Conservation (phyloP, 2,797 vertebrate genomes). For the Loris lydekkerianus region DNA sequence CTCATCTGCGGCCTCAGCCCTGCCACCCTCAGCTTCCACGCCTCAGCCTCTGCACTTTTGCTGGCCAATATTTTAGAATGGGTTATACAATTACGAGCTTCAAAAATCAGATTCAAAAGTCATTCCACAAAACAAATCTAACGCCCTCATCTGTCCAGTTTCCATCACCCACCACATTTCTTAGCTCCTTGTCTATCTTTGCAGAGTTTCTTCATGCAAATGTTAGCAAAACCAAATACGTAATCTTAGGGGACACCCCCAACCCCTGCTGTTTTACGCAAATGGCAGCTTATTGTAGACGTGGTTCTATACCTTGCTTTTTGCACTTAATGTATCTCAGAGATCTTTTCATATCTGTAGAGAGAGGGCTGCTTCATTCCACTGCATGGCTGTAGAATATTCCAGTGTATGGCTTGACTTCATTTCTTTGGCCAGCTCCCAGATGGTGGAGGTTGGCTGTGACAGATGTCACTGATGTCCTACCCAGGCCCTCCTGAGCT, state of each 20-base stretch:
- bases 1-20: neutral
- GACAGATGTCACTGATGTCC: neutral
- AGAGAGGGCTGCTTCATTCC: neutral
- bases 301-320: neutral
- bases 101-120: neutral
- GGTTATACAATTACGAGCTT: neutral
- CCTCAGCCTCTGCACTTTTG: neutral
- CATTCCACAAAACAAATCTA: neutral
- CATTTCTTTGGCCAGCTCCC: neutral
- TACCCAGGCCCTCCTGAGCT: neutral
- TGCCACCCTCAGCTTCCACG: neutral
- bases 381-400: neutral
- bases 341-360: neutral
- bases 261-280: neutral
- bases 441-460: neutral
- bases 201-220: neutral
- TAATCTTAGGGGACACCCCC: neutral
- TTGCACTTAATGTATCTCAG: neutral
- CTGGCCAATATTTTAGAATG: neutral
- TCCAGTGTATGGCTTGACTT: neutral
- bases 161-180: neutral
- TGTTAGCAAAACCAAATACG: neutral
- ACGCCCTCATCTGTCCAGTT: neutral
- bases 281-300: neutral
- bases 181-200: neutral